Conservation (phyloP, 2,113 vertebrate species). For the Microtus ochrogaster region DNA sequence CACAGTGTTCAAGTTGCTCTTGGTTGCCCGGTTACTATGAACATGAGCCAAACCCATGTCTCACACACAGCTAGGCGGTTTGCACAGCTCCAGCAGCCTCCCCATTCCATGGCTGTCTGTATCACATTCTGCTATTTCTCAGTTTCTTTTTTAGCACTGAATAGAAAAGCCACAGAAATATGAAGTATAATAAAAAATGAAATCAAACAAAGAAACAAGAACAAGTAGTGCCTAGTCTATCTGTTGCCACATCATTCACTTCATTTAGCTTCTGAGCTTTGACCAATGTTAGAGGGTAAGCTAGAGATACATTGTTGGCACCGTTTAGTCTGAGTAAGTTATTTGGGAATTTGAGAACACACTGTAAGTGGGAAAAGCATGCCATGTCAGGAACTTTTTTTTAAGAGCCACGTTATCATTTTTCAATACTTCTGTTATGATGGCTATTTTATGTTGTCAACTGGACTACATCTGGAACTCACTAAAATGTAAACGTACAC, state of each 20-base stretch:
- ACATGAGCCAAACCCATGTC: neutral
- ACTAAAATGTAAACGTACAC: neutral
- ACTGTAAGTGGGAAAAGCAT: neutral
- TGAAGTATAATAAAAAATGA: neutral
- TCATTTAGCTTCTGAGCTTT: constrained; percentile 27
- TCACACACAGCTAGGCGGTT: neutral
- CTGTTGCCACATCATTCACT: neutral
- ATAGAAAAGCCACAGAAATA: constrained; percentile 37
- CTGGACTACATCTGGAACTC: neutral
- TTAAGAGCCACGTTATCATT: neutral
- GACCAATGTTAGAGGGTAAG: constrained; percentile 15
- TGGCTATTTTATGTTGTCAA: neutral
- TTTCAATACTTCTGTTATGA: neutral
- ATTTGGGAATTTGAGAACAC: neutral
- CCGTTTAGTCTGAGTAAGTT: neutral
- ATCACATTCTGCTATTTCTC: neutral
- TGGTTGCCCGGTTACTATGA: neutral
- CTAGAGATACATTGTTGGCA: neutral
- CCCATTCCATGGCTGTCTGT: neutral
- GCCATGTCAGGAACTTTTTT: constrained; percentile 2
- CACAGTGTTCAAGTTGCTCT: neutral
- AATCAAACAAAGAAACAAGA: neutral
- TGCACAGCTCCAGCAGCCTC: neutral
- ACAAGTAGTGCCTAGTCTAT: neutral
- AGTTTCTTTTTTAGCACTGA: constrained; percentile 14